These are phyloP conservation scores for Danio tinwini DNA, from an alignment of 2,797 vertebrate species.

Conservation along the genomic window DNA sequence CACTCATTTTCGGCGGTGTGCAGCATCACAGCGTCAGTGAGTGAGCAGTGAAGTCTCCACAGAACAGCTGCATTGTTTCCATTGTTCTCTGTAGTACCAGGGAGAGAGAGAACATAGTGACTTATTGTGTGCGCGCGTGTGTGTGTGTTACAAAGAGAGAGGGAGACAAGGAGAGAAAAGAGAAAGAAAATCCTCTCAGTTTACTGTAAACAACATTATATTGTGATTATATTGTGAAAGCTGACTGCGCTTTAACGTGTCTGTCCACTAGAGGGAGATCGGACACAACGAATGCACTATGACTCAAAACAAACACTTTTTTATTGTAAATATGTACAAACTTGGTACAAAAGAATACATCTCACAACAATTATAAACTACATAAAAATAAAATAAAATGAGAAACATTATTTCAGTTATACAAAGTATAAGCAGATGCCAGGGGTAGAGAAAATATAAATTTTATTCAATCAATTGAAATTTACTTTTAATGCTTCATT, in stretches of 20 bases:
- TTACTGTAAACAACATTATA: slow-evolving; percentile 52
- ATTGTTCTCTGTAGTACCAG: slow-evolving; percentile 82
- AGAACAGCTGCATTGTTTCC: slow-evolving; percentile 75
- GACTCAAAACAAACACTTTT: background rate
- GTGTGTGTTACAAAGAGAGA: slow-evolving; percentile 26
- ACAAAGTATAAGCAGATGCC: no score
- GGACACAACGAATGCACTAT: slow-evolving; percentile 5
- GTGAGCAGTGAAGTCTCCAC: slow-evolving; percentile 57
- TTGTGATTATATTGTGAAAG: slow-evolving; percentile 8
- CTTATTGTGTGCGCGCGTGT: slow-evolving; percentile 38
- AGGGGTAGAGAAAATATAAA: no score
- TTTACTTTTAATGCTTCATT: no score
- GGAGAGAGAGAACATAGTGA: slow-evolving; percentile 64
- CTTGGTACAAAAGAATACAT: no score
- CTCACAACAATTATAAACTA: no score
- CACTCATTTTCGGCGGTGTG: slow-evolving; percentile 67
- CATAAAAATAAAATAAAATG: no score
- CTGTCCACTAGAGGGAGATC: slow-evolving; percentile 55
- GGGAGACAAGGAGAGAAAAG: slow-evolving; percentile 13
- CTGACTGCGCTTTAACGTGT: background rate
- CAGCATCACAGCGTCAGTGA: slow-evolving; percentile 61
- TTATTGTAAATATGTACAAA: no score
- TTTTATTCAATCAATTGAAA: no score
- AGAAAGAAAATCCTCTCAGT: slow-evolving; percentile 43
- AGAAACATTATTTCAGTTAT: no score